Evolutionary conservation across 2,113 vertebrate genomes (phyloP), one percentile per base, ranked within the genome.

Genomic region (Eurypyga helias): DNA sequence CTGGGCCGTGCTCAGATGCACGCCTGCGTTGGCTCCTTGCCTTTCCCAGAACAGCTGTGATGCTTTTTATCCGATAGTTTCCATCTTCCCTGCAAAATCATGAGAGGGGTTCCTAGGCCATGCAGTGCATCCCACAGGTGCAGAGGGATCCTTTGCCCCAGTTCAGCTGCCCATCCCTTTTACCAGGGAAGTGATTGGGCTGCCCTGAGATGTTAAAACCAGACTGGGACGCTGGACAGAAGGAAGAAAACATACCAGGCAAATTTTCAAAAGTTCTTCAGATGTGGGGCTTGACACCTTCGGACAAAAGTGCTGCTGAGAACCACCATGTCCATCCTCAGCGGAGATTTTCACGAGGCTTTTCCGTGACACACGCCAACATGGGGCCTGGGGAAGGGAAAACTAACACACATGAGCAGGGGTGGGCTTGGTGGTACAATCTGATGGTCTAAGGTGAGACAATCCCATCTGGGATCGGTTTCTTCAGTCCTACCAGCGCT

Each of bases 341-440:
- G 29, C 0, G 38, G 41, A 65, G n/a, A 52, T 64, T 80, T 64
- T 66, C 38, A 55, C 1, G 2, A 88, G 29, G 38, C 10, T 82
- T 83, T 72, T 94, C 45, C 0, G 0, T 55, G 38, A 80, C 0
- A 0, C 49, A 45, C 3, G 4, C 20, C 17, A 75, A 14, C 3
- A 0, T 26, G 1, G 1, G 23, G 48, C 25, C 29, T 45, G 36
- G 25, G 34, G 85, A 92, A 79, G 26, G 26, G 36, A 73, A 88
- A 54, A 77, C 31, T 9, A 67, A 29, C 3, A 6, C 51, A 81
- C 1, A 0, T 41, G 46, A 87, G 48, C 0, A 1, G n/a, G 13
- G 8, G 11, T 31, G 55, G 51, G 25, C 7, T 60, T 60, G 24
- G 31, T 70, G 46, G n/a, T 62, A 46, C 1, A 2, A 13, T 49